Evolutionary conservation across 2,888 invertebrate species (phyloP).

Genomic region (Agrotis segetum): DNA sequence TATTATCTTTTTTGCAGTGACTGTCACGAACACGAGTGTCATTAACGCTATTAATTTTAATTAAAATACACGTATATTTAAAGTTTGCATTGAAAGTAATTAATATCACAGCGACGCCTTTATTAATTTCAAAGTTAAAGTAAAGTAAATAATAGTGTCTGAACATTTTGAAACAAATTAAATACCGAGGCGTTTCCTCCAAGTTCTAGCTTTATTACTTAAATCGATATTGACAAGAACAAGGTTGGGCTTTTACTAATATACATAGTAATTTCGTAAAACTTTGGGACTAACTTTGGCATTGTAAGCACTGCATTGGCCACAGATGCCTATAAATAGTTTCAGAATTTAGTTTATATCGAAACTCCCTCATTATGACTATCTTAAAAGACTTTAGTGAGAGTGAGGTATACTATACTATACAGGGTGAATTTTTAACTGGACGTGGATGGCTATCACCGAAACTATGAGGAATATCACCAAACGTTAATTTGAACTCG

Average conservation of each 20-base stretch:
- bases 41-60: constrained; percentile 8
- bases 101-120: not conserved
- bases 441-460: no score
- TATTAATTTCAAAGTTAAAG: not conserved
- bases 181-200: constrained; percentile 1
- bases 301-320: constrained; percentile 36
- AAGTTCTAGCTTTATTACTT: constrained; percentile 37
- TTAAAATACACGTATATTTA: not conserved
- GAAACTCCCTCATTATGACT: not conserved
- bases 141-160: constrained; percentile 7
- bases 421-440: no score
- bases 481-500: no score
- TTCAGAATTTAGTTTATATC: constrained; percentile 32
- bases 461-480: no score
- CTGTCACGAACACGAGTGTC: not conserved
- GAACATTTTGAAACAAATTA: constrained; percentile 29
- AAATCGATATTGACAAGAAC: constrained; percentile 47
- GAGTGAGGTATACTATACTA: no score
- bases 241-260: constrained; percentile 30
- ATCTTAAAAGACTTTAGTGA: not conserved
- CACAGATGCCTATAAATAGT: constrained; percentile 34
- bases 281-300: constrained; percentile 47
- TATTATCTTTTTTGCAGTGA: not conserved
- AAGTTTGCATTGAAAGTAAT: not conserved
- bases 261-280: constrained; percentile 37